Base-by-base conservation (phyloP, 1,140 invertebrate species). In the Diorhabda carinulata region DNA sequence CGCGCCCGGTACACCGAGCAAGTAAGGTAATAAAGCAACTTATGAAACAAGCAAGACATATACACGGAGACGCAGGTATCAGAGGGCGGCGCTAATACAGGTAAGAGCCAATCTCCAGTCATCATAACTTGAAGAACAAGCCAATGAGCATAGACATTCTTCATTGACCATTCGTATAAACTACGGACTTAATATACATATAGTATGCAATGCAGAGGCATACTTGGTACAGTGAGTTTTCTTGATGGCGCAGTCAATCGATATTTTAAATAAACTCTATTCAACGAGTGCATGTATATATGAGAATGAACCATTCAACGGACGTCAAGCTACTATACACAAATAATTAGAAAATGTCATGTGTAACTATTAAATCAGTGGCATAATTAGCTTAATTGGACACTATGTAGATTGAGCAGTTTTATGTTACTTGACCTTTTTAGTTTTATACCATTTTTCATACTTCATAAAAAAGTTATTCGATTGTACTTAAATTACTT, bases 161-260 rank as follows among this genome's bases (percentile, higher is more conserved):
- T 78, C 77, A 78, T 80, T 78, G 76, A 78, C 77, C 77, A 76
- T 70, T 80, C 78, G 75, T 74, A 78, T 79, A 80, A 80, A 80
- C 73, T 76, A 79, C 78, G 76, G 70, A 71, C 63, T 67, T 73
- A 67, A 74, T 71, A 73, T 74, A 73, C 72, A 73, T 74, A 70
- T 67, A 67, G 57, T 59, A 65, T 67, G 65, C 65, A 67, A 67
- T 60, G 65, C 65, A 43, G 65, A 5, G 64, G 47, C 52, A 65
- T 43, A 43, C 41, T 41, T 59, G 58, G 5, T 59, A 59, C 58
- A 59, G 58, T 5, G 47, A 52, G 47, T 59, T 59, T 10, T 10
- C 58, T 59, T 59, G 58, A 8, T 52, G 47, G 47, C 47, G 43
- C 43, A 7, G 61, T 43, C 8, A 43, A 62, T 62, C 61, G 61